Percentiles rank a stretch among this genome's conserved stretches.
These are phyloP conservation scores for Leptothorax acervorum DNA, from an alignment of 2,888 invertebrate species.

Conservation along the genomic window DNA sequence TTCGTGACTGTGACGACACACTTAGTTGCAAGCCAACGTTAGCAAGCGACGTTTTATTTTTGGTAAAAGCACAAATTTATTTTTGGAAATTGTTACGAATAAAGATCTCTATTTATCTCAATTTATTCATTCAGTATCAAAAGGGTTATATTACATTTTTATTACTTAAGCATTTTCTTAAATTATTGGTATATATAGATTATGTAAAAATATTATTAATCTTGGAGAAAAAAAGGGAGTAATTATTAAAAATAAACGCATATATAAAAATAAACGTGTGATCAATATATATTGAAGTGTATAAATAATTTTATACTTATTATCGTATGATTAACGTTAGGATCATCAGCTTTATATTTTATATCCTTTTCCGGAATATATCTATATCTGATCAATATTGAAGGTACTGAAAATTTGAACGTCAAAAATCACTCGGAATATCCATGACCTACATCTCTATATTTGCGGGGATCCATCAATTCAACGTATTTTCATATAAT, in stretches of 20 bases:
- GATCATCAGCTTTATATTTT: neutral
- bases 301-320: neutral
- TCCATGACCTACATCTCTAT: neutral
- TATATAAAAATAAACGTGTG: no score
- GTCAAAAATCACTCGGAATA: neutral
- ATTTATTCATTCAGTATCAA: neutral
- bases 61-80: slow-evolving; percentile 10
- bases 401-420: neutral
- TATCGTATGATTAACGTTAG: neutral
- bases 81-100: slow-evolving; percentile 5
- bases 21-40: neutral
- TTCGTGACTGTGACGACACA: slow-evolving; percentile 10
- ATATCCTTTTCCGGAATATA: neutral
- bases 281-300: neutral
- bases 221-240: neutral
- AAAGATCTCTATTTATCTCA: neutral
- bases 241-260: neutral
- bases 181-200: neutral
- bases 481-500: slow-evolving; percentile 11
- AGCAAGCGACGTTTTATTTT: slow-evolving; percentile 24
- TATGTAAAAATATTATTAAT: neutral
- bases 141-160: neutral
- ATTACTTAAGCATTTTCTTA: neutral
- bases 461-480: neutral
- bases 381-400: neutral